Evolutionary conservation across 2,888 invertebrate species (phyloP), one percentile per base, ranked within the genome.

Genomic region (Acleris emargana): DNA sequence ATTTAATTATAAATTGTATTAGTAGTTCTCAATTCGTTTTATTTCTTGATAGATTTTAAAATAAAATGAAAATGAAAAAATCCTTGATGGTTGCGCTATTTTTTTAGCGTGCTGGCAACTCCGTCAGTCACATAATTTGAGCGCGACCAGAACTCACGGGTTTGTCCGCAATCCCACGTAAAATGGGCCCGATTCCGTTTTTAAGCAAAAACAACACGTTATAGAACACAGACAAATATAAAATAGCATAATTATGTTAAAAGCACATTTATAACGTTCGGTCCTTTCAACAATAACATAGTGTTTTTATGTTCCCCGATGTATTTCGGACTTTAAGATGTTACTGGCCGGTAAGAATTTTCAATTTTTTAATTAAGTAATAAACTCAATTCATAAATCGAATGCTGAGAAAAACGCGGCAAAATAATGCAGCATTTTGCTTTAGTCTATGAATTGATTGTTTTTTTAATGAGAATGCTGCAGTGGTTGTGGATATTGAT

Each of bases 241-340:
- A 71, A 32, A 69, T 69, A 76, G 73, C 63, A 68, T 76, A 80
- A 84, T 79, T 79, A 88, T 86, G 86, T 80, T 79, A 79, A 76
- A 78, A 73, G 75, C 79, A 81, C 76, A 74, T 75, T 89, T 89
- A 89, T 89, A 89, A 88, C 89, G 81, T 76, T 78, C 72, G 80
- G 76, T 81, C 76, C 78, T 77, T 79, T 49, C 22, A 58, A 58
- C 55, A 51, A 51, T 60, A 61, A 61, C 20, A 68, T 62, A 69
- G 72, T 71, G 71, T 64, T 68, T 68, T 64, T 58, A 67, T 68
- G 59, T 58, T 62, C 67, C 59, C 66, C 63, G 58, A 67, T 70
- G 70, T 67, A 60, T 66, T 63, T 68, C 60, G 63, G 67, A 68
- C 61, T 68, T 55, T 68, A 72, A 68, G 69, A 73, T 74, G 72